phyloP scores from a whole-genome alignment of 2,797 vertebrate genomes.

The Pangasius larnaudii region DNA sequence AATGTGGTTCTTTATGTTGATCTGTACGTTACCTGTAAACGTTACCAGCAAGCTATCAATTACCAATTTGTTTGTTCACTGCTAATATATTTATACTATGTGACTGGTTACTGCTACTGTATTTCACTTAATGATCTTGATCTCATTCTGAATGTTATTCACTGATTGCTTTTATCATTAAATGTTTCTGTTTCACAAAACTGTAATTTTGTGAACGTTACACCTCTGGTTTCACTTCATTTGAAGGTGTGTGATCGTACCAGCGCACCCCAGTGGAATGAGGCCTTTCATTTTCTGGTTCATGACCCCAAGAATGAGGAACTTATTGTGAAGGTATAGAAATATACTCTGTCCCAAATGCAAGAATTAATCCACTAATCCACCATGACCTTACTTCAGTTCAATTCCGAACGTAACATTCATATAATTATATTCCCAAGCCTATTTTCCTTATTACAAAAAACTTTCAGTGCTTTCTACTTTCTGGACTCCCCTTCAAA shows the following conservation, averaged over 20 bases:
- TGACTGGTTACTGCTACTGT: background rate
- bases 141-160: background rate
- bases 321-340: conserved; percentile 83
- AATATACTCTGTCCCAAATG: background rate
- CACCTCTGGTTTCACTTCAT: background rate
- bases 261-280: conserved; percentile 84
- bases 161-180: background rate
- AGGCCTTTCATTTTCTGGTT: conserved; percentile 85
- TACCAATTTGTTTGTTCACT: background rate
- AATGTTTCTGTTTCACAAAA: background rate
- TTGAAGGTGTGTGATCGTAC: conserved; percentile 80
- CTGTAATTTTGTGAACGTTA: background rate
- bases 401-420: background rate
- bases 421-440: background rate
- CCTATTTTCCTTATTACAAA: background rate
- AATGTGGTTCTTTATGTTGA: background rate
- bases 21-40: background rate
- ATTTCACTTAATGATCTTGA: background rate
- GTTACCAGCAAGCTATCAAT: background rate
- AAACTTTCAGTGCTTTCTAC: background rate
- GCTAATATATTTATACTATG: background rate
- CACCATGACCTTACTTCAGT: background rate
- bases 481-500: background rate
- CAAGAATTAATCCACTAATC: background rate
- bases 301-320: conserved; percentile 80